Percentiles rank a stretch among this genome's conserved stretches.
Conservation (phyloP, 2,888 invertebrate species). For the Hypsopygia costalis region DNA sequence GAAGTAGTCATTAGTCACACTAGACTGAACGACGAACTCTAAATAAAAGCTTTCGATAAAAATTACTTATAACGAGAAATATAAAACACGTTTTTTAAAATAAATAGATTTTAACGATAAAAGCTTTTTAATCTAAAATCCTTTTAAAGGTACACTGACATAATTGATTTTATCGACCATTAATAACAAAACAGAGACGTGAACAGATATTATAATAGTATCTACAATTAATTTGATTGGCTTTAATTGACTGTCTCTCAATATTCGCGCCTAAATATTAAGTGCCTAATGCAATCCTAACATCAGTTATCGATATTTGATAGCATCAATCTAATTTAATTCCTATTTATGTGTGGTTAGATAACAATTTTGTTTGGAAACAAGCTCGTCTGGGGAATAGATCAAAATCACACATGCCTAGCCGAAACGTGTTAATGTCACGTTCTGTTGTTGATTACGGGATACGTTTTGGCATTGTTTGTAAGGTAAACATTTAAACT, state of each 20-base stretch:
- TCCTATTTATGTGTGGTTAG: constrained; percentile 19
- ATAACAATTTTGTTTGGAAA: constrained; percentile 15
- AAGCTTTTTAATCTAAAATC: too few relatives aligned
- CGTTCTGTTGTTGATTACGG: constrained; percentile 19
- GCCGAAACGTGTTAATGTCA: constrained; percentile 23
- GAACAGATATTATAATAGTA: too few relatives aligned
- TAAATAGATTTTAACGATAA: too few relatives aligned
- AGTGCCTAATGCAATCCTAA: constrained; percentile 26
- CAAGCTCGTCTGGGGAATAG: constrained; percentile 16
- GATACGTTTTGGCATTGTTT: constrained; percentile 20
- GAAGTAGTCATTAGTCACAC: too few relatives aligned
- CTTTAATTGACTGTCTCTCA: constrained; percentile 31
- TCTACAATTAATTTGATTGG: constrained; percentile 1
- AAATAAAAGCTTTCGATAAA: too few relatives aligned
- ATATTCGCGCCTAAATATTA: constrained; percentile 30
- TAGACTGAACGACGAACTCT: too few relatives aligned
- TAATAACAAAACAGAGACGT: too few relatives aligned
- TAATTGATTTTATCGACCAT: too few relatives aligned
- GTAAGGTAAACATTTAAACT: background rate
- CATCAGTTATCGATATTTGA: constrained; percentile 24
- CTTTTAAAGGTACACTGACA: too few relatives aligned
- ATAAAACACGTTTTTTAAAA: too few relatives aligned
- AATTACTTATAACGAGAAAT: too few relatives aligned
- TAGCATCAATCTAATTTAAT: constrained; percentile 28
- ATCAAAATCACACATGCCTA: constrained; percentile 18